A percentile compares a stretch with the other conserved stretches of the same genome.
phyloP scores from a whole-genome alignment of 53 echinoderm and acorn worm species.

The Astropecten irregularis region DNA sequence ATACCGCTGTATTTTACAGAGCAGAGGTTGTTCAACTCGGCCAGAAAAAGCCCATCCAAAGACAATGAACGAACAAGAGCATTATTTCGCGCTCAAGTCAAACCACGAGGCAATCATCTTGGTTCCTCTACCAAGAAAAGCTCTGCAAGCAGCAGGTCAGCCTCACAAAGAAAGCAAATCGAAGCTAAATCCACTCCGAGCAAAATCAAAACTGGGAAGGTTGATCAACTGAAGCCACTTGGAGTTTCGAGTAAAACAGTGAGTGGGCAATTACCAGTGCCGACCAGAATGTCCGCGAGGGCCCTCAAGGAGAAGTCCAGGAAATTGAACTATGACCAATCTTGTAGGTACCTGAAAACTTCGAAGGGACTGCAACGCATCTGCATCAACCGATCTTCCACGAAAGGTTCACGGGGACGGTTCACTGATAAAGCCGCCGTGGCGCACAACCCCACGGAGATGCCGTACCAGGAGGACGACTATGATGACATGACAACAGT shows the following conservation, averaged over 20 bases:
- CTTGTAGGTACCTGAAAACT: neutral
- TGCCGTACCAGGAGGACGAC: neutral
- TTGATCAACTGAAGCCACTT: neutral
- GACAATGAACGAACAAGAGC: neutral
- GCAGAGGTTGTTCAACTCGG: neutral
- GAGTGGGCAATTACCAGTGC: neutral
- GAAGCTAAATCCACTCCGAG: neutral
- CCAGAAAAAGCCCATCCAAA: neutral
- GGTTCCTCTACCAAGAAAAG: neutral
- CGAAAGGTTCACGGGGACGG: neutral
- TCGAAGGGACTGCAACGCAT: neutral
- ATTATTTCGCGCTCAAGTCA: neutral
- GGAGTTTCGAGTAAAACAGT: neutral
- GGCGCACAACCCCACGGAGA: neutral
- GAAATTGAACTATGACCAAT: neutral
- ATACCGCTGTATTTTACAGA: neutral
- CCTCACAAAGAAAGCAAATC: neutral
- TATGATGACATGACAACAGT: neutral
- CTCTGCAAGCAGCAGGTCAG: neutral
- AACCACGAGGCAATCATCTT: too few relatives aligned
- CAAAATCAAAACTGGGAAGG: neutral
- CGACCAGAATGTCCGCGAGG: too few relatives aligned
- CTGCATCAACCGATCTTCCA: conserved; percentile 15
- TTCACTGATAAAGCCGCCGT: conserved; percentile 1
- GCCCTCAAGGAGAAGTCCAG: conserved; percentile 11